Evolutionary conservation across 2,888 invertebrate species (phyloP).

Genomic region (Arrhopalites spinosus): DNA sequence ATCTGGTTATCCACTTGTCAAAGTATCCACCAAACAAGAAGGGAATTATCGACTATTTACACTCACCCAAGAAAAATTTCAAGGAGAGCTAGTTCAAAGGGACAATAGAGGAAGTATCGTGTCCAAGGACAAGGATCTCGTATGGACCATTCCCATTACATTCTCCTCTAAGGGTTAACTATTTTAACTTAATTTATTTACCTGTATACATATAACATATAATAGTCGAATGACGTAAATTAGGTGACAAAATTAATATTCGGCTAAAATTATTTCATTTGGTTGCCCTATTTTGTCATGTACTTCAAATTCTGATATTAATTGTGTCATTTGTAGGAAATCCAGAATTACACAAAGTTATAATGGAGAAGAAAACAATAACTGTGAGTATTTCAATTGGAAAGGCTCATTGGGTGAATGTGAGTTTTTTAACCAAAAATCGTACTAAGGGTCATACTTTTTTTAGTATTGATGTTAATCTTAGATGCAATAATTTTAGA

Average conservation of each 20-base stretch:
- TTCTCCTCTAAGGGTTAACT: too few relatives aligned
- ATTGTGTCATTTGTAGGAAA: slow-evolving; percentile 68
- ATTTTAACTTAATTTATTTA: too few relatives aligned
- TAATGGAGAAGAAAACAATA: slow-evolving; percentile 70
- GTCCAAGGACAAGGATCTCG: slow-evolving; percentile 38
- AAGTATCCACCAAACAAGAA: slow-evolving; percentile 64
- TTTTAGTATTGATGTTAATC: not conserved
- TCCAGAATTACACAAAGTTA: slow-evolving; percentile 64
- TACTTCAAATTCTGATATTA: not conserved
- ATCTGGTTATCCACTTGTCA: slow-evolving; percentile 81
- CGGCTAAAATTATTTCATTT: not conserved
- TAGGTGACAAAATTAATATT: not conserved
- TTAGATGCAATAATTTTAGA: too few relatives aligned
- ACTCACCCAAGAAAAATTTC: slow-evolving; percentile 82
- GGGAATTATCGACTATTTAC: slow-evolving; percentile 71
- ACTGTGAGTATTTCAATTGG: slow-evolving; percentile 74
- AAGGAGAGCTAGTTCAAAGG: slow-evolving; percentile 72
- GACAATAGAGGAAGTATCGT: slow-evolving; percentile 27
- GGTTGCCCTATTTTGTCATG: not conserved
- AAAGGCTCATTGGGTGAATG: slow-evolving; percentile 82
- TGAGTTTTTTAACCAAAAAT: too few relatives aligned
- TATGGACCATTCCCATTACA: slow-evolving; percentile 91
- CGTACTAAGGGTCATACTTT: not conserved
- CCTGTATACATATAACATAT: too few relatives aligned
- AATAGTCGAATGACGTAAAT: too few relatives aligned